Conservation (phyloP, 2,888 invertebrate genomes). For the Electrophaes corylata region DNA sequence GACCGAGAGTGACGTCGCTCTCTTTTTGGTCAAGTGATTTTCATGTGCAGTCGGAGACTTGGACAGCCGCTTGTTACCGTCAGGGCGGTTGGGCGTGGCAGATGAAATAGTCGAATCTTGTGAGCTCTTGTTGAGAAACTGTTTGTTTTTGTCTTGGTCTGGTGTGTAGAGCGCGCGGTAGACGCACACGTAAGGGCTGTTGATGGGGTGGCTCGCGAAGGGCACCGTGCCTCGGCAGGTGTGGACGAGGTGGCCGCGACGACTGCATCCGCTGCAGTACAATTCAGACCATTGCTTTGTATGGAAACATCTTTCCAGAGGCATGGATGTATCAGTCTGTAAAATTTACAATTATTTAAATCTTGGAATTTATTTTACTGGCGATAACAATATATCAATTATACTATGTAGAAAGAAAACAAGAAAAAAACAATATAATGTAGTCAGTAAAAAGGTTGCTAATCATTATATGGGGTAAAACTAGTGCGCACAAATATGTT, state of each 20-base stretch:
- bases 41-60: conserved; percentile 68
- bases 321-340: conserved; percentile 75
- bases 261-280: conserved; percentile 84
- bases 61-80: conserved; percentile 64
- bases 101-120: conserved; percentile 42
- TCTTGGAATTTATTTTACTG: not conserved
- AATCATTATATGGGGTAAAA: too few relatives aligned
- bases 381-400: too few relatives aligned
- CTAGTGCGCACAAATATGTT: too few relatives aligned
- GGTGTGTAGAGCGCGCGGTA: conserved; percentile 57
- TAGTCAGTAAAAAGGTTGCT: too few relatives aligned
- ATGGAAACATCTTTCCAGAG: conserved; percentile 60
- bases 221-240: conserved; percentile 65
- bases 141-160: conserved; percentile 23
- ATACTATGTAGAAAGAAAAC: too few relatives aligned
- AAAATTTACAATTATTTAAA: conserved; percentile 20
- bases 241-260: conserved; percentile 80
- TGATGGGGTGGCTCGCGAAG: conserved; percentile 71
- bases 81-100: conserved; percentile 19
- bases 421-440: too few relatives aligned
- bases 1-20: conserved; percentile 48
- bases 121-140: conserved; percentile 30
- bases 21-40: conserved; percentile 62
- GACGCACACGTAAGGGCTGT: conserved; percentile 65
- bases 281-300: conserved; percentile 61